Percentiles rank a stretch among this genome's conserved stretches.
These are phyloP conservation scores for Ploceus nigricollis DNA, from an alignment of 2,113 vertebrate genomes.

Conservation along the genomic window DNA sequence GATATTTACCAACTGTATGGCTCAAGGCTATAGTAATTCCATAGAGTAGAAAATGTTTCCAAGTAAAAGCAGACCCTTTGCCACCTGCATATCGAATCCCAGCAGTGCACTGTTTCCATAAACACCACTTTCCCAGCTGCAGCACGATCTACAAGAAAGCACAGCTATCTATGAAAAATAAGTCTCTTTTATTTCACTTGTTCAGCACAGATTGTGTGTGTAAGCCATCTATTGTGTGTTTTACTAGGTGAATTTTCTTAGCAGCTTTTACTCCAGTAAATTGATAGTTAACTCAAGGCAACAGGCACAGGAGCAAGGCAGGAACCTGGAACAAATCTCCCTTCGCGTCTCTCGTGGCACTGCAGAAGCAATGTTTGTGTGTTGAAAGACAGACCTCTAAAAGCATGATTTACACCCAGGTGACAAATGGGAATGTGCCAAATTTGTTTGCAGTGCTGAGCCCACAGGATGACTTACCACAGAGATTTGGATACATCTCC, in stretches of 20 bases:
- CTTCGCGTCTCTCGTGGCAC: not conserved
- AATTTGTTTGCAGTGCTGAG: not conserved
- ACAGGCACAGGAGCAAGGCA: not conserved
- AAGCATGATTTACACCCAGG: not conserved
- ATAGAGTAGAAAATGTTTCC: not conserved
- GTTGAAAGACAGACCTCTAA: not conserved
- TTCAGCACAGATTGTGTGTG: not conserved
- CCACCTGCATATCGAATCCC: not conserved
- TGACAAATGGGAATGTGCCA: not conserved
- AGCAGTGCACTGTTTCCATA: not conserved
- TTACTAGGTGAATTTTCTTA: not conserved
- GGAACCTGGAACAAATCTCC: not conserved
- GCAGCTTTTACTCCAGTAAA: not conserved
- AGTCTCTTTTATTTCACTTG: not conserved
- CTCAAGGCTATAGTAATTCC: not conserved
- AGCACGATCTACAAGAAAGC: not conserved
- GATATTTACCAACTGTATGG: not conserved
- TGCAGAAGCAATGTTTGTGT: not conserved
- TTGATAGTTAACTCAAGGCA: not conserved
- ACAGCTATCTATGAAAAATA: not conserved
- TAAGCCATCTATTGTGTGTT: not conserved
- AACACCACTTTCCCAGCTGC: not conserved
- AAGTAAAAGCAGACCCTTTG: not conserved
- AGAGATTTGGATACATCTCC: not conserved
- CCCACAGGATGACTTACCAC: not conserved